Base-by-base conservation (phyloP, 2,888 invertebrate genomes). In the Lasioglossum figueresi region DNA sequence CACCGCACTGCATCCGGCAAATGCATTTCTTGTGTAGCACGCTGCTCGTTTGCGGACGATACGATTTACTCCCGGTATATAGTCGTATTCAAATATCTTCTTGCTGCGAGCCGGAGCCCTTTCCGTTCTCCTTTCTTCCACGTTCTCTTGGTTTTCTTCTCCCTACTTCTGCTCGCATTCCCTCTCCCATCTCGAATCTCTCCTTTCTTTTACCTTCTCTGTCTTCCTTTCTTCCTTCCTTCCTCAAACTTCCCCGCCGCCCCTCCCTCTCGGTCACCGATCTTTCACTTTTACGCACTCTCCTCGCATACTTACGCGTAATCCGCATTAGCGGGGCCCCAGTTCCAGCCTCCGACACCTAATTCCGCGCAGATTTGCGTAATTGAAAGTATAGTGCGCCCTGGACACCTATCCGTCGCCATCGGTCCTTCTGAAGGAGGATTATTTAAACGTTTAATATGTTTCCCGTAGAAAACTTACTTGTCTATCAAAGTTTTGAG, bases 11-110 rank as follows among this genome's bases (percentile, higher is more conserved):
- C 79, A 85, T 76, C 88, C 92, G 90, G 94, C 92, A 94, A 94
- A 94, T 94, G 94, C 94, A 93, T 94, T 94, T 94, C 94, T 94
- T 94, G 93, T 94, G 94, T 94, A 93, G 91, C 91, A 91, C 91
- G 87, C 89, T 90, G 91, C 92, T 93, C 93, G 93, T 94, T 93
- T 93, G 92, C 88, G 92, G 92, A 92, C 88, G 92, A 90, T 91
- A 93, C 94, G 93, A 94, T 94, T 93, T 93, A 94, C 93, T 92
- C 92, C 85, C 91, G 89, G 91, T 91, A 90, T 91, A 88, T 91
- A 90, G 91, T 92, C 93, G 93, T 93, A 93, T 93, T 93, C 93
- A 93, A 94, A 94, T 94, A 94, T 93, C 92, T 89, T 90, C 90
- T 91, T 88, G 87, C 88, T 75, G 82, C 88, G 76, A 80, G 82